Evolutionary conservation across 2,113 vertebrate genomes (phyloP).

Genomic region (Corvus cornix): DNA sequence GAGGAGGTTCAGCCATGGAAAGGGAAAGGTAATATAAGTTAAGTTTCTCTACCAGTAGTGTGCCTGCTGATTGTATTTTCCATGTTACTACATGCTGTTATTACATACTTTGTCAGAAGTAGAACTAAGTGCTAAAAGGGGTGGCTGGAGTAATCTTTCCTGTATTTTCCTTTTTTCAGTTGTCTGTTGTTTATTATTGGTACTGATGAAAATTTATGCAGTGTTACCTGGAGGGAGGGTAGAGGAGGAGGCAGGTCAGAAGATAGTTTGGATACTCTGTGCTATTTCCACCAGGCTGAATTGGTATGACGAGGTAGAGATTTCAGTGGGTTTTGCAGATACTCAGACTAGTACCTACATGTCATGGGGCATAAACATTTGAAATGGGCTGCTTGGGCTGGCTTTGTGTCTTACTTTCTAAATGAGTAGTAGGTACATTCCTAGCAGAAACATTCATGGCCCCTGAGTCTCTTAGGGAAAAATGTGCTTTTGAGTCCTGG

Average conservation of each 20-base stretch:
- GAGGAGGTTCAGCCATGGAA: neutral
- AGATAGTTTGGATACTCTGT: neutral
- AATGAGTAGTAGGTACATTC: neutral
- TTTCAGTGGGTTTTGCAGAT: neutral
- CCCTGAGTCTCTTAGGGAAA: neutral
- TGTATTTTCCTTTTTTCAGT: neutral
- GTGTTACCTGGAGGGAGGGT: neutral
- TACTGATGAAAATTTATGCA: neutral
- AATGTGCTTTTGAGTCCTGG: neutral
- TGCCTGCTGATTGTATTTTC: neutral
- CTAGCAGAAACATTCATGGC: neutral
- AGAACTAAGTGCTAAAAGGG: neutral
- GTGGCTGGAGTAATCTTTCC: neutral
- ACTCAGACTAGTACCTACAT: neutral
- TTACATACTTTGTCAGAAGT: accelerated
- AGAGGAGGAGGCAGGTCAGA: neutral
- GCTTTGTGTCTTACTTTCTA: neutral
- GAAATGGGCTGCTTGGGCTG: neutral
- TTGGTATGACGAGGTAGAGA: neutral
- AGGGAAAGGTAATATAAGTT: neutral
- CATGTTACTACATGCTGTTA: neutral
- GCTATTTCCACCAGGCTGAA: neutral
- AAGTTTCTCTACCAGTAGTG: accelerated
- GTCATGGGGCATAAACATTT: neutral
- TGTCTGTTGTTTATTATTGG: neutral